Evolutionary conservation across 2,888 invertebrate species (phyloP).

Genomic region (Drosophila sordidapex): DNA sequence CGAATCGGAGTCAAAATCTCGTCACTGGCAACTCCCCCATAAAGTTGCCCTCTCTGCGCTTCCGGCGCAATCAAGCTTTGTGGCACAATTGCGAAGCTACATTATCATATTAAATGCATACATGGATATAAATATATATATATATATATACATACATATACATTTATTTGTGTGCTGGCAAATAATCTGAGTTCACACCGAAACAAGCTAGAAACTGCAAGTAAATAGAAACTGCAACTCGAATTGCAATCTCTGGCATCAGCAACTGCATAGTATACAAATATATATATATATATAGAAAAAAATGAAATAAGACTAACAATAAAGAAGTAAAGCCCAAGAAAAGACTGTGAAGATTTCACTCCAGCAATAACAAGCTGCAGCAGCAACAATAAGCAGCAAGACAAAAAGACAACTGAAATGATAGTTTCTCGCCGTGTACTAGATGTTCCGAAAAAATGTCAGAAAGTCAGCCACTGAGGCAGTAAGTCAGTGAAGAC

Average conservation of each 20-base stretch:
- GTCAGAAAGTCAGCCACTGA: slow-evolving; percentile 68
- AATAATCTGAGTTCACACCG: slow-evolving; percentile 57
- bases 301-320: slow-evolving; percentile 64
- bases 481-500: slow-evolving; percentile 42
- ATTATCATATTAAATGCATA: slow-evolving; percentile 28
- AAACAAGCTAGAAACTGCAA: slow-evolving; percentile 73
- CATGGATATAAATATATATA: slow-evolving; percentile 11
- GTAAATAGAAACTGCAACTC: slow-evolving; percentile 74
- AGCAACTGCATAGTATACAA: not conserved
- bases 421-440: slow-evolving; percentile 69
- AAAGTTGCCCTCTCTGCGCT: slow-evolving; percentile 13
- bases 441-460: slow-evolving; percentile 75
- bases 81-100: slow-evolving; percentile 26
- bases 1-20: not conserved
- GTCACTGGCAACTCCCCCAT: not conserved
- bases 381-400: slow-evolving; percentile 34
- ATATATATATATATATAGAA: not conserved
- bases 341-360: slow-evolving; percentile 64
- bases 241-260: slow-evolving; percentile 47
- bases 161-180: slow-evolving; percentile 5
- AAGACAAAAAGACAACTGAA: slow-evolving; percentile 42
- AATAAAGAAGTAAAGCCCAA: slow-evolving; percentile 68
- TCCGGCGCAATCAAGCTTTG: slow-evolving; percentile 37
- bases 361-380: slow-evolving; percentile 51
- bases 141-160: slow-evolving; percentile 6